These are phyloP conservation scores for Peucedramus taeniatus DNA, from an alignment of 2,113 vertebrate genomes.

Conservation along the genomic window DNA sequence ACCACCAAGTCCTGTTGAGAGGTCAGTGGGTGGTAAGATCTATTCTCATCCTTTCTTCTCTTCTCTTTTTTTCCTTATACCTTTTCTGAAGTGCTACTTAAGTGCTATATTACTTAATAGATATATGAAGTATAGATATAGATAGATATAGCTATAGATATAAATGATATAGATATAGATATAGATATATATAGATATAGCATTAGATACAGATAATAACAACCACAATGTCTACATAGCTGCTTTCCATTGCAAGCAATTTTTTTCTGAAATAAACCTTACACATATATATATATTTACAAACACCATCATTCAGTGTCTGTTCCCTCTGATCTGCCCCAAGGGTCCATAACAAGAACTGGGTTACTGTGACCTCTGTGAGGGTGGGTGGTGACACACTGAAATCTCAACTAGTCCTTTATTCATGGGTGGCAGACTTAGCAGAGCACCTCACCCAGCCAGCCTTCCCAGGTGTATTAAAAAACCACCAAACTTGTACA, in stretches of 20 bases:
- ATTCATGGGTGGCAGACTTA: not conserved
- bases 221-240: not conserved
- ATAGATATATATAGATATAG: no score
- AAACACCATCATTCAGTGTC: not conserved
- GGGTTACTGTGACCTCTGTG: not conserved
- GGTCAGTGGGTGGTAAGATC: accelerated
- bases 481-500: not conserved
- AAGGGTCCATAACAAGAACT: not conserved
- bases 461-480: not conserved
- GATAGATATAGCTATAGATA: no score
- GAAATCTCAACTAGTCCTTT: not conserved
- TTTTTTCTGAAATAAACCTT: not conserved
- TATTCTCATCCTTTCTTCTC: not conserved
- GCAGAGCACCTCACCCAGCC: not conserved
- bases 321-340: not conserved
- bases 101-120: not conserved
- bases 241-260: not conserved
- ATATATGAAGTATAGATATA: no score
- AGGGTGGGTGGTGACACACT: not conserved
- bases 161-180: no score
- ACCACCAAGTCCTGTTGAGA: accelerated
- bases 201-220: not conserved
- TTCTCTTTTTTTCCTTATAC: not conserved
- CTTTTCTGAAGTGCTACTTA: not conserved
- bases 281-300: not conserved